phyloP scores from a whole-genome alignment of 2,113 vertebrate species.

The Leucosticte australis region DNA sequence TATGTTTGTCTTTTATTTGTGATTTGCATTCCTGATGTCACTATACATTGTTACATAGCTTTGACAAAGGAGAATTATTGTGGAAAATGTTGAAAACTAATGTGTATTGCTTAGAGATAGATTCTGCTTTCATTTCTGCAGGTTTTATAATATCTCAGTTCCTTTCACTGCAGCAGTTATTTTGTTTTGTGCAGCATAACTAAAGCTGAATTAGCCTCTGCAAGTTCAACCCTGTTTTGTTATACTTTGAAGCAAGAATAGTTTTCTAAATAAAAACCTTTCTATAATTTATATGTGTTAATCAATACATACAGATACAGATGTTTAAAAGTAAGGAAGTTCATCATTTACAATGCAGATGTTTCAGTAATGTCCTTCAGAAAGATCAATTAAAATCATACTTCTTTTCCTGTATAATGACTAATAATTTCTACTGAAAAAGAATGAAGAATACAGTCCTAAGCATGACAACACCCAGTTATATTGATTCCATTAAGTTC shows the following conservation, averaged over 20 bases:
- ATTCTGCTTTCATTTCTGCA: neutral
- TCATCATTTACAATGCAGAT: neutral
- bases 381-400: neutral
- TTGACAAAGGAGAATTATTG: neutral
- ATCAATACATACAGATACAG: neutral
- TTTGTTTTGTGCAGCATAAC: neutral
- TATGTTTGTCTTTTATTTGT: constrained; percentile 48
- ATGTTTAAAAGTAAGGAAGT: neutral
- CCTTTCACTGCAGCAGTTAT: neutral
- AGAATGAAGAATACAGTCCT: neutral
- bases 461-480: neutral
- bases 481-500: neutral
- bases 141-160: neutral
- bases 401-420: neutral
- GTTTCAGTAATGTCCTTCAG: neutral
- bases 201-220: neutral
- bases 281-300: neutral
- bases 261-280: neutral
- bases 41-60: neutral
- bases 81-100: neutral
- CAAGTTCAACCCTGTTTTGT: neutral
- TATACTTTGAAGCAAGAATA: neutral
- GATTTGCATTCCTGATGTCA: constrained; percentile 19
- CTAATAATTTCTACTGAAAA: neutral
- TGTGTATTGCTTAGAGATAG: neutral